phyloP scores from a whole-genome alignment of 2,888 invertebrate species.

The Drosophila pseudotalamancana region DNA sequence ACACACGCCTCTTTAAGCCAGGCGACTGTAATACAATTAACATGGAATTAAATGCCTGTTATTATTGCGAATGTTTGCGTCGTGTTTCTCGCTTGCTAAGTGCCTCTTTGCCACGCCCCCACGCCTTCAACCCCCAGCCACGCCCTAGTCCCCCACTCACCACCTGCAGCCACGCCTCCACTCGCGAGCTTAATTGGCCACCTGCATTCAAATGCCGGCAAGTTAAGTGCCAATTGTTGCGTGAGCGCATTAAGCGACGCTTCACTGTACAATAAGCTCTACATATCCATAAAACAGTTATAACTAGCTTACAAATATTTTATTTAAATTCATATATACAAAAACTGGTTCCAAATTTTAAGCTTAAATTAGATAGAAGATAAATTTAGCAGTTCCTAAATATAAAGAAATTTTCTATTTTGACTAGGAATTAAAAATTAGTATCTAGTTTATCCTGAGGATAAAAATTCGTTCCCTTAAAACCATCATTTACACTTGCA shows the following conservation, averaged over 20 bases:
- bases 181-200: constrained; percentile 30
- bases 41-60: constrained; percentile 72
- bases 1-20: not conserved
- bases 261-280: not conserved
- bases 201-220: constrained; percentile 19
- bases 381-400: too few species aligned
- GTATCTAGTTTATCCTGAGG: too few species aligned
- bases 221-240: constrained; percentile 40
- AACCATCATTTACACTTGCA: too few species aligned
- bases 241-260: not conserved
- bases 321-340: too few species aligned
- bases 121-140: not conserved
- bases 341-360: too few species aligned
- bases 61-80: constrained; percentile 45
- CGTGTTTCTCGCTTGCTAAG: constrained; percentile 15
- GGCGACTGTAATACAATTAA: constrained; percentile 59
- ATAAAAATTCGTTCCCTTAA: too few species aligned
- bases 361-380: too few species aligned
- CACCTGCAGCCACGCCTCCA: not conserved
- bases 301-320: too few species aligned
- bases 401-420: too few species aligned
- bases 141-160: not conserved
- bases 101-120: constrained; percentile 12
- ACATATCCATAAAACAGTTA: too few species aligned
- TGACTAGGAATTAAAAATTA: too few species aligned